Conservation (phyloP, 2,113 vertebrate species). For the Thinocorus orbignyianus region DNA sequence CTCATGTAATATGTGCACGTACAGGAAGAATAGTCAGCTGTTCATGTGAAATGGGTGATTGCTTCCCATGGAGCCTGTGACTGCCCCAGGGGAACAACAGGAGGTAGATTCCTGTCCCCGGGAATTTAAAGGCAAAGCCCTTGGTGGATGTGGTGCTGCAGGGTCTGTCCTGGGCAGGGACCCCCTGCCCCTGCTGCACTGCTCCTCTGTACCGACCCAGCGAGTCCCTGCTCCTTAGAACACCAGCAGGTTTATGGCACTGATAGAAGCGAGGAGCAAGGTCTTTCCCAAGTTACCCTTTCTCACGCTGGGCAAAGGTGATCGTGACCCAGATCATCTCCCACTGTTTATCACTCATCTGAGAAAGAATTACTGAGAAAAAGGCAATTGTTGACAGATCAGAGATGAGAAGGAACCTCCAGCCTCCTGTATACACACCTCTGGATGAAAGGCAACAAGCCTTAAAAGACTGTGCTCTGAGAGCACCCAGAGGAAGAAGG, state of each 20-base stretch:
- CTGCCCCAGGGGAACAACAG: not conserved
- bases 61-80: not conserved
- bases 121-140: not conserved
- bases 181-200: not conserved
- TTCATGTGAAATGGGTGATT: not conserved
- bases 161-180: not conserved
- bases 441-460: not conserved
- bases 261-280: not conserved
- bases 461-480: not conserved
- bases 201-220: accelerated
- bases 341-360: not conserved
- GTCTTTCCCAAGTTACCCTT: not conserved
- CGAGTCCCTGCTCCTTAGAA: not conserved
- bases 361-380: not conserved
- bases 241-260: not conserved
- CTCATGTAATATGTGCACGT: not conserved
- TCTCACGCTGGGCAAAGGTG: not conserved
- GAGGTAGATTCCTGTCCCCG: not conserved
- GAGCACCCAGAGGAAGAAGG: not conserved
- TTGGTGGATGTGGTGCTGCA: not conserved
- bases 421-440: not conserved
- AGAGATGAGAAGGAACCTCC: not conserved
- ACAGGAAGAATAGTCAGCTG: not conserved
- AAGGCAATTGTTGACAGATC: not conserved
- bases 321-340: not conserved